A percentile compares a stretch with the other conserved stretches of the same genome.
Evolutionary conservation across 2,888 invertebrate species (phyloP).

Genomic region (Diaperis boleti): DNA sequence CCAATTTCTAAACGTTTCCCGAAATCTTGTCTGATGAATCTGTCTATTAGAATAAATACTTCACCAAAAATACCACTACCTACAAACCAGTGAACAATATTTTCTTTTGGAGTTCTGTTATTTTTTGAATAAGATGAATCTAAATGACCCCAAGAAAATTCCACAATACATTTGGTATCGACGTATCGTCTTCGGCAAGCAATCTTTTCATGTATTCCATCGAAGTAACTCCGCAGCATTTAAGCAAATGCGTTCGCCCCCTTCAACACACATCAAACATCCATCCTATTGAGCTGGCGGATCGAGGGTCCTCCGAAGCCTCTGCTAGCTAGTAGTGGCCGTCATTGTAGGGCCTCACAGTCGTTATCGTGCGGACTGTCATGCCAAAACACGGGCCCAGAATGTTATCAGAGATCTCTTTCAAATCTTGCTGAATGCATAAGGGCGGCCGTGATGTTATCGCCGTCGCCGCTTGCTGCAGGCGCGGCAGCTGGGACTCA

Average conservation of each 20-base stretch:
- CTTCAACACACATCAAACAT: slow-evolving; percentile 43
- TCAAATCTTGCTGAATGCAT: slow-evolving; percentile 69
- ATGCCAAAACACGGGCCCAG: slow-evolving; percentile 68
- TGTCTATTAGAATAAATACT: too few relatives aligned
- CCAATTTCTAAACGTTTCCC: neutral
- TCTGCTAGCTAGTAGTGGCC: slow-evolving; percentile 44
- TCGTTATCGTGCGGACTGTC: slow-evolving; percentile 67
- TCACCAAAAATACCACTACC: too few relatives aligned
- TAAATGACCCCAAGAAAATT: neutral
- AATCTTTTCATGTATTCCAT: slow-evolving; percentile 22
- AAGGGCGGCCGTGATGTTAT: slow-evolving; percentile 67
- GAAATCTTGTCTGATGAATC: neutral
- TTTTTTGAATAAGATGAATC: too few relatives aligned
- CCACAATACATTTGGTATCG: neutral
- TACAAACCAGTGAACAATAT: too few relatives aligned
- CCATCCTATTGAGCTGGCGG: slow-evolving; percentile 38
- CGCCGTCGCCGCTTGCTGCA: slow-evolving; percentile 60
- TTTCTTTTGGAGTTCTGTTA: too few relatives aligned
- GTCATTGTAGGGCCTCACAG: slow-evolving; percentile 59
- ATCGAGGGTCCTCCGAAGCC: slow-evolving; percentile 42
- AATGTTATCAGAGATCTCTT: slow-evolving; percentile 68
- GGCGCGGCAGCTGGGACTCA: slow-evolving; percentile 63
- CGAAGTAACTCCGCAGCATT: slow-evolving; percentile 20
- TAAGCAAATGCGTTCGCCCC: slow-evolving; percentile 42
- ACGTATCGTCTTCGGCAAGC: neutral